Evolutionary conservation across 2,113 vertebrate species (phyloP), one percentile per base, ranked within the genome.

Genomic region (Benitochromis conjunctus): DNA sequence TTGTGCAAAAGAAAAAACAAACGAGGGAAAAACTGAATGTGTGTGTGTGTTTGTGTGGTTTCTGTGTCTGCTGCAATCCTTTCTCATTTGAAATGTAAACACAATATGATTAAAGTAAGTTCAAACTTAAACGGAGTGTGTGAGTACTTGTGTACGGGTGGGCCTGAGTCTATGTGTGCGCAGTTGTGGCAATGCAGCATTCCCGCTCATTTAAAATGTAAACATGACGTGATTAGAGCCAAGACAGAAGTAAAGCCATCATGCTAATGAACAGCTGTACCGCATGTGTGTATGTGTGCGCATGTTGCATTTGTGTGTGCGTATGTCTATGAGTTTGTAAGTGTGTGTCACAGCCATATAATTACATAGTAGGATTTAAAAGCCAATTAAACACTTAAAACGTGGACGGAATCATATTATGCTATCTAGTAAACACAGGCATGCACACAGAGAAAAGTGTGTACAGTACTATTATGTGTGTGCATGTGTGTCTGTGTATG

Each of bases 371-470:
- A 85, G 84, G 90, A 94, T 94, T 94, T 93, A 95, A 95, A 95
- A 95, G 92, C 89, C 93, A 95, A 95, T 95, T 95, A 95, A 95
- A 92, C 93, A 94, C 91, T 95, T 94, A 93, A 93, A 95, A 93
- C 88, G 84, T 95, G 95, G 87, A 93, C 88, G 82, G 92, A 95
- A 94, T 95, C 87, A 91, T 92, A 93, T 94, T 90, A 91, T 62
- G 55, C 60, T 83, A 91, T 91, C 79, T 85, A 51, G 92, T 91
- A 94, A 92, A 94, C 93, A 94, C 24, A 7, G 31, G 41, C 77
- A 74, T 82, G 83, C 88, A 84, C 56, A 57, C 64, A 36, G 38
- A 86, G 79, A 21, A 74, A 90, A 83, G 90, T 56, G 85, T 64
- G 88, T 90, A 91, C 88, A 88, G 91, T 92, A 88, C 87, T 90